Evolutionary conservation across 2,113 vertebrate species (phyloP).

Genomic region (Pseudopipra pipra): DNA sequence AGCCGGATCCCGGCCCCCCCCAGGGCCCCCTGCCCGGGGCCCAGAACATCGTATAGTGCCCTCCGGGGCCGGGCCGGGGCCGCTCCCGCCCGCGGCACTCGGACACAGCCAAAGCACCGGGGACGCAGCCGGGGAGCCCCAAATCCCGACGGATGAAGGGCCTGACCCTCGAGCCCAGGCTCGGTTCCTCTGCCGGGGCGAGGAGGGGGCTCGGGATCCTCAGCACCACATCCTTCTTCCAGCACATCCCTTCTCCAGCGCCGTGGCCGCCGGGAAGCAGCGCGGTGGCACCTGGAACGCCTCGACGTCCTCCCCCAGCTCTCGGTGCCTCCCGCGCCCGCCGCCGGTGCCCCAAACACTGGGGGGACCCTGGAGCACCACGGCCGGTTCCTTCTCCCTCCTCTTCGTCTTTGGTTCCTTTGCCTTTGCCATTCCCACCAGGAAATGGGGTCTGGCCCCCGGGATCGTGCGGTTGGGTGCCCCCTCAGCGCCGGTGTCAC

Average conservation of each 20-base stretch:
- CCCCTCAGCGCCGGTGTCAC: background rate
- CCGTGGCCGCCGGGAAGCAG: background rate
- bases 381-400: background rate
- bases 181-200: background rate
- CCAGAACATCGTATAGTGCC: constrained; percentile 87
- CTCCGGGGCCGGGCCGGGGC: background rate
- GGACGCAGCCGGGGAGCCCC: background rate
- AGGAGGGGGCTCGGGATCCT: background rate
- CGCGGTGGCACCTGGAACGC: rapidly evolving
- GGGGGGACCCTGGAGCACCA: background rate
- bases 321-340: background rate
- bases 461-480: background rate
- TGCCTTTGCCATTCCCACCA: background rate
- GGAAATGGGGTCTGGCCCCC: rapidly evolving
- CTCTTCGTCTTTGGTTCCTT: background rate
- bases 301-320: rapidly evolving
- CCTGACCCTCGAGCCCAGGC: rapidly evolving
- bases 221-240: background rate
- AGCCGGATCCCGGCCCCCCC: constrained; percentile 77
- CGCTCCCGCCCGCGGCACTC: constrained; percentile 49
- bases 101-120: constrained; percentile 85
- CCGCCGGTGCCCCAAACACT: background rate
- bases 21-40: constrained; percentile 89
- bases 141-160: background rate
- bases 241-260: background rate